phyloP scores from a whole-genome alignment of 2,888 invertebrate genomes.

The Trissolcus brochymenae region DNA sequence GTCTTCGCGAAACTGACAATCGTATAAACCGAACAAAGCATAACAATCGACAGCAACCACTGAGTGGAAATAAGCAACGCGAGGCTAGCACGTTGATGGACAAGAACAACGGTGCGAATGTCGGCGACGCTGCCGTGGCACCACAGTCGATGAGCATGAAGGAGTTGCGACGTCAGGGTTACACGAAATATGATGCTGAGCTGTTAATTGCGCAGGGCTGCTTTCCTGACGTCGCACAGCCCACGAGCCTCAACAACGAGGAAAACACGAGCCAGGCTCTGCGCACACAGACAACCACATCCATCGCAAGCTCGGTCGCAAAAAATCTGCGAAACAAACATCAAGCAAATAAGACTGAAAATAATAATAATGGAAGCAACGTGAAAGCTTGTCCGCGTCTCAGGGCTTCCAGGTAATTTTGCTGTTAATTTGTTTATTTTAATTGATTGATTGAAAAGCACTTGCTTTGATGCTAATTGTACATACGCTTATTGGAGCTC shows the following conservation, averaged over 20 bases:
- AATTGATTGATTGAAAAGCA: constrained; percentile 1
- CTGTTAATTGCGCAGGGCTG: constrained; percentile 89
- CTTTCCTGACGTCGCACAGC: constrained; percentile 81
- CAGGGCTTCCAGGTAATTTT: constrained; percentile 70
- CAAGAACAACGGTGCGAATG: constrained; percentile 67
- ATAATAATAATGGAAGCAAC: constrained; percentile 63
- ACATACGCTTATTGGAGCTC: background rate
- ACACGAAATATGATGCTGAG: constrained; percentile 93
- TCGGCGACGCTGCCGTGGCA: constrained; percentile 77
- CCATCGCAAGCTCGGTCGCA: constrained; percentile 66
- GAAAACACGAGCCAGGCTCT: constrained; percentile 65
- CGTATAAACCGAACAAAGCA: constrained; percentile 90
- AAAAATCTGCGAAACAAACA: constrained; percentile 74
- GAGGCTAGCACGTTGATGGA: constrained; percentile 70
- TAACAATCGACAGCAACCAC: constrained; percentile 72
- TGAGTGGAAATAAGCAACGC: constrained; percentile 69
- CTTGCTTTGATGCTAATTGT: constrained; percentile 4
- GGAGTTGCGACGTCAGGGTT: constrained; percentile 89
- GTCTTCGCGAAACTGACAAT: constrained; percentile 95
- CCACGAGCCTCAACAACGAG: constrained; percentile 65
- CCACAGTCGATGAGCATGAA: constrained; percentile 86
- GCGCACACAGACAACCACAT: constrained; percentile 64
- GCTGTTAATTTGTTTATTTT: too few relatives aligned
- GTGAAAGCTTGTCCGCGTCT: constrained; percentile 69
- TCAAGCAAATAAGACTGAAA: constrained; percentile 68